A percentile compares a stretch with the other conserved stretches of the same genome.
Conservation (phyloP, 2,113 vertebrate genomes). For the Oncorhynchus kisutch region DNA sequence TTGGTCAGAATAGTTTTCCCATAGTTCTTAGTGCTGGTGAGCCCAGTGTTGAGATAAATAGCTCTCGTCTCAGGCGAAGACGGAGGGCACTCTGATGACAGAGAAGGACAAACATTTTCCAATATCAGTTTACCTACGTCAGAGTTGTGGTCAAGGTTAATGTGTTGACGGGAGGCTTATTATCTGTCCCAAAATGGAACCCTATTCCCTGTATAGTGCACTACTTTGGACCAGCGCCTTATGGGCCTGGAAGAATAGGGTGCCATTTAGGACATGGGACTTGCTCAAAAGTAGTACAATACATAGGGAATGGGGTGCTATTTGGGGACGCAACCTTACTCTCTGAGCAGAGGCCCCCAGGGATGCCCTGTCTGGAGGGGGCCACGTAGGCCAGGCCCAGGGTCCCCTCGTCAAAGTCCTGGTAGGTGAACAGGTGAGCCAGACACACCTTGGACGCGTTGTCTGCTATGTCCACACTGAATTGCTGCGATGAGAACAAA, state of each 20-base stretch:
- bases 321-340: constrained; percentile 66
- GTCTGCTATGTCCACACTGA: constrained; percentile 91
- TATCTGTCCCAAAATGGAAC: too few species aligned
- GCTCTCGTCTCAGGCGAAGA: constrained; percentile 72
- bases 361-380: constrained; percentile 81
- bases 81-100: constrained; percentile 27
- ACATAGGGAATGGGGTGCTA: too few species aligned
- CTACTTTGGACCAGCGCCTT: too few species aligned
- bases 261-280: too few species aligned
- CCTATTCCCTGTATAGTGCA: too few species aligned
- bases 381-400: constrained; percentile 95
- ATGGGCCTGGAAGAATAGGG: too few species aligned
- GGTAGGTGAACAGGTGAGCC: constrained; percentile 97
- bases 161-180: too few species aligned
- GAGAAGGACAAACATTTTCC: constrained; percentile 59
- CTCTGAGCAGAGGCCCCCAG: constrained; percentile 95
- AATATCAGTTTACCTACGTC: too few species aligned
- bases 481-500: constrained; percentile 80
- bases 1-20: constrained; percentile 99
- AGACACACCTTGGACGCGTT: constrained; percentile 91
- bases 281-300: too few species aligned
- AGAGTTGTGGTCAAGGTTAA: too few species aligned
- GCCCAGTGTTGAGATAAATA: constrained; percentile 93
- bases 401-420: constrained; percentile 96
- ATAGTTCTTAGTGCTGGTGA: constrained; percentile 98